phyloP scores from a whole-genome alignment of 64 coral and sea anemone genomes.

The Montipora capricornis region DNA sequence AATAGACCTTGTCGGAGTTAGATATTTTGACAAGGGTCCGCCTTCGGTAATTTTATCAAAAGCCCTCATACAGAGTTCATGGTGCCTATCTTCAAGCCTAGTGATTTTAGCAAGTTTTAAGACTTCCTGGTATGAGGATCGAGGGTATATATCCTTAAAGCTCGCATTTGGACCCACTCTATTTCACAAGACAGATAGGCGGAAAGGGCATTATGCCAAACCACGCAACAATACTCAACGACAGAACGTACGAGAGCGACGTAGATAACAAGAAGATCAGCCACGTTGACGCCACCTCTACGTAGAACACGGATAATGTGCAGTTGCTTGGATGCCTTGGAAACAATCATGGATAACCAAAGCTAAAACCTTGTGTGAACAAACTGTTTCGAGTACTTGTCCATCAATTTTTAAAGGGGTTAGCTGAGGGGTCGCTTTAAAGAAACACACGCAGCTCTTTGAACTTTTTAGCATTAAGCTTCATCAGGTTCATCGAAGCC shows the following conservation, averaged over 20 bases:
- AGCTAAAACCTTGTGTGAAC: too few species aligned
- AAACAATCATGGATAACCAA: too few species aligned
- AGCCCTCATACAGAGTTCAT: constrained; percentile 2
- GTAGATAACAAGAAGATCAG: not conserved
- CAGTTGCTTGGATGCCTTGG: not conserved
- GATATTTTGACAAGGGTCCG: not conserved
- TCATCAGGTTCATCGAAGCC: too few species aligned
- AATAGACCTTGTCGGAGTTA: not conserved
- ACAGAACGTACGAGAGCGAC: not conserved
- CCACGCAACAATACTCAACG: not conserved
- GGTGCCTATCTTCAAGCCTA: not conserved
- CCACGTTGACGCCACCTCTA: not conserved
- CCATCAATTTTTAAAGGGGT: too few species aligned
- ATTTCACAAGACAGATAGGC: not conserved
- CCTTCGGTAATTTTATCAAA: not conserved
- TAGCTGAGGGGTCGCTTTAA: too few species aligned
- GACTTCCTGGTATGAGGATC: not conserved
- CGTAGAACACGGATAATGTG: not conserved
- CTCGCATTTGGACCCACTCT: not conserved
- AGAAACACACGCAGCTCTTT: too few species aligned
- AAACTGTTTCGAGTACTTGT: too few species aligned
- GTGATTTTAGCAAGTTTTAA: not conserved
- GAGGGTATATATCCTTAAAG: constrained; percentile 8
- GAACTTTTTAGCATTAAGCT: too few species aligned
- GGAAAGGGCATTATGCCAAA: constrained; percentile 1